Conservation (phyloP, 2,888 invertebrate species). For the Epiblema foenella region DNA sequence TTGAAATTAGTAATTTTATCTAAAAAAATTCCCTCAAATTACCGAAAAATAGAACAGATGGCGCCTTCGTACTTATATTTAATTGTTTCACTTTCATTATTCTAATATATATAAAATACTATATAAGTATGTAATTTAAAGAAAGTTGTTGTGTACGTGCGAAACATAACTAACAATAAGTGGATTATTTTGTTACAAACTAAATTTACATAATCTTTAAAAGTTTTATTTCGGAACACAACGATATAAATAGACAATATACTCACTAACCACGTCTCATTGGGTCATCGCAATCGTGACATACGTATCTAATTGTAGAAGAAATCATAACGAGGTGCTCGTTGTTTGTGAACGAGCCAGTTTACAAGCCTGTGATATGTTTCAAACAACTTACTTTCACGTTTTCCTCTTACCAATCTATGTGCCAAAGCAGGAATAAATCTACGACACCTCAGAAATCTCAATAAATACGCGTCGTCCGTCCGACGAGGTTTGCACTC, state of each 20-base stretch:
- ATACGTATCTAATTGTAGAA: slow-evolving; percentile 8
- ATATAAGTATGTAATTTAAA: too few species aligned
- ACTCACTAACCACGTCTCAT: slow-evolving; percentile 21
- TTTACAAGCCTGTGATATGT: background rate
- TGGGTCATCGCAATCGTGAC: slow-evolving; percentile 13
- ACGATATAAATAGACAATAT: background rate
- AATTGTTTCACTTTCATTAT: too few species aligned
- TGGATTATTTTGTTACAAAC: too few species aligned
- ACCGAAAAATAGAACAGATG: too few species aligned
- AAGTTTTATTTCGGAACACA: background rate
- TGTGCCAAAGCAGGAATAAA: slow-evolving; percentile 76
- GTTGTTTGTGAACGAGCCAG: background rate
- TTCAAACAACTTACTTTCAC: background rate
- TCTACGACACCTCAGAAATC: slow-evolving; percentile 74
- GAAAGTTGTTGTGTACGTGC: too few species aligned
- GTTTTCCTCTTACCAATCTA: slow-evolving; percentile 64
- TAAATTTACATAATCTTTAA: too few species aligned
- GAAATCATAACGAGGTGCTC: slow-evolving; percentile 5
- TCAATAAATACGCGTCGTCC: slow-evolving; percentile 75
- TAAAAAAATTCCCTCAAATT: too few species aligned
- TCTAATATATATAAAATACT: too few species aligned
- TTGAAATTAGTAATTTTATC: too few species aligned
- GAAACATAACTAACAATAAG: too few species aligned
- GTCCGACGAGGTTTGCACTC: slow-evolving; percentile 70
- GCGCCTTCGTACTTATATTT: too few species aligned